Evolutionary conservation across 2,888 invertebrate genomes (phyloP).

Genomic region (Rhopalosiphum nymphaeae): DNA sequence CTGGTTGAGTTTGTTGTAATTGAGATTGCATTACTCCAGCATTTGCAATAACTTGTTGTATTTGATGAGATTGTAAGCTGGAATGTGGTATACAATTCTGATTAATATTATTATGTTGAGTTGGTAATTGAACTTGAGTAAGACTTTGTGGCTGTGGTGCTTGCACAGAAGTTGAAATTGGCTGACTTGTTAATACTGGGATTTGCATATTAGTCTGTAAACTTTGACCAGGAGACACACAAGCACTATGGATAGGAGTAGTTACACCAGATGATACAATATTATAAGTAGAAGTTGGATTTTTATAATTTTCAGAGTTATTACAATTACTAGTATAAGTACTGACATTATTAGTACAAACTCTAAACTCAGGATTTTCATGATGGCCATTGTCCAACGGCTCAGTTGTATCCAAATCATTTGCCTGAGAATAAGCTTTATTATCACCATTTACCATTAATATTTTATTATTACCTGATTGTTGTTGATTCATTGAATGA

Average conservation of each 20-base stretch:
- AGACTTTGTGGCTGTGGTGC: slow-evolving; percentile 68
- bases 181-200: slow-evolving; percentile 51
- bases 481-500: slow-evolving; percentile 75
- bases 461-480: slow-evolving; percentile 65
- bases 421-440: slow-evolving; percentile 46
- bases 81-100: slow-evolving; percentile 68
- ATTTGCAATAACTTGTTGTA: slow-evolving; percentile 69
- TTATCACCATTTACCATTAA: slow-evolving; percentile 59
- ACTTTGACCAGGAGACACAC: slow-evolving; percentile 69
- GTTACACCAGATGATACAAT: slow-evolving; percentile 63
- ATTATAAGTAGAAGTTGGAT: slow-evolving; percentile 58
- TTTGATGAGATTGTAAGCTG: slow-evolving; percentile 69
- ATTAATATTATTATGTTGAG: slow-evolving; percentile 67
- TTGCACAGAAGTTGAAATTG: slow-evolving; percentile 42
- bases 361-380: slow-evolving; percentile 59
- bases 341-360: slow-evolving; percentile 66
- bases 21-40: slow-evolving; percentile 66
- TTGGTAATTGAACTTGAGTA: slow-evolving; percentile 68
- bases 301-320: slow-evolving; percentile 59
- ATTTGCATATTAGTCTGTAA: slow-evolving; percentile 68
- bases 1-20: slow-evolving; percentile 66
- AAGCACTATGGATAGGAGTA: slow-evolving; percentile 65
- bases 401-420: slow-evolving; percentile 52
- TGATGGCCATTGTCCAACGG: slow-evolving; percentile 56
- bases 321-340: slow-evolving; percentile 67